Evolutionary conservation across 1,140 invertebrate species (phyloP), one percentile per base, ranked within the genome.

Genomic region (Hesperophylax magnus): DNA sequence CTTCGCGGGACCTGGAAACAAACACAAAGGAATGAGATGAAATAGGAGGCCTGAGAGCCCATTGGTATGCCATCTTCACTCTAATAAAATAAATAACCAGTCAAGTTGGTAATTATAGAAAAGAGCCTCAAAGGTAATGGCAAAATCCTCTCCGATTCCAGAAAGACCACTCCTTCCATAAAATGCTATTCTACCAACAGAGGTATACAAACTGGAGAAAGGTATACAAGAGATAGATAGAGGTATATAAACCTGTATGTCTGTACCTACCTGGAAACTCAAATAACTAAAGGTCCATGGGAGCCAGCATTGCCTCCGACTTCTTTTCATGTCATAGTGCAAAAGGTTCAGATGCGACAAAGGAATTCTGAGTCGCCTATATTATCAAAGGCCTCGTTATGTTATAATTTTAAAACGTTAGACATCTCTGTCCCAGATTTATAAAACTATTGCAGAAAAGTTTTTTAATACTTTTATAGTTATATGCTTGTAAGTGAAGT

Each of bases 291-390:
- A 72, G 69, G 18, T n/a, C 47, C 39, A 47, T 53, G 18, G 34
- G 18, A 69, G 8, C 18, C 47, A 52, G n/a, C 20, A 72, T 72
- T 72, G 69, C 69, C 54, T 9, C 69, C 9, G 69, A 72, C 69
- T 53, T 72, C n/a, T 72, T 54, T 72, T 72, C 69, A 72, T 47
- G 47, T 72, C 69, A 72, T 47, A 72, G 54, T 72, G 69, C 69
- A 72, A 72, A 72, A 24, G 69, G n/a, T 54, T 72, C 39, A 4
- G 3, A 24, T 27, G 63, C n/a, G 69, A 72, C 69, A 72, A 72
- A 72, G 69, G 47, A 72, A 24, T 72, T 54, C 24, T 54, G 39
- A 53, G 69, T 72, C 39, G 53, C 69, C 20, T 69, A 47, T 69
- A 39, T 72, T 72, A 54, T 72, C 69, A 72, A 72, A 72, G 69